Evolutionary conservation across 2,888 invertebrate genomes (phyloP).

Genomic region (Opisthograptis luteolata): DNA sequence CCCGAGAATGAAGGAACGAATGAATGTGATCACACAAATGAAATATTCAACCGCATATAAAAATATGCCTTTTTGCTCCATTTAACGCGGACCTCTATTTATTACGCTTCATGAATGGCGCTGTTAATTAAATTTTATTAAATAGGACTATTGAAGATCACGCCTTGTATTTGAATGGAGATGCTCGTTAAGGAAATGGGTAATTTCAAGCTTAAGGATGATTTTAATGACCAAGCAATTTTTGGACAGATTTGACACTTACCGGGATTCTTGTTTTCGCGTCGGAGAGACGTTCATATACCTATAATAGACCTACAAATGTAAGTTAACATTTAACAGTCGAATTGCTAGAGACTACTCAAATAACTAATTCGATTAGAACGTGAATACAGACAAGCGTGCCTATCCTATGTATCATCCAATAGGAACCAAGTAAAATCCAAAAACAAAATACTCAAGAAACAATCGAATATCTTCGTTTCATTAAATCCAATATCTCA

Average conservation of each 20-base stretch:
- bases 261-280: neutral
- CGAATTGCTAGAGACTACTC: neutral
- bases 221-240: conserved; percentile 13
- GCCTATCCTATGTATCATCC: too few species aligned
- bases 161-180: conserved; percentile 18
- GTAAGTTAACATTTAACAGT: too few species aligned
- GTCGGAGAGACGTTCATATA: neutral
- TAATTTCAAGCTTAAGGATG: conserved; percentile 17
- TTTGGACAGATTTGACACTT: too few species aligned
- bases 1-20: neutral
- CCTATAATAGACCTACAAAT: too few species aligned
- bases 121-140: conserved; percentile 58
- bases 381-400: too few species aligned
- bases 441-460: neutral
- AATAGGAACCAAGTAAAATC: too few species aligned
- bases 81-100: conserved; percentile 47
- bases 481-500: conserved; percentile 14
- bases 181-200: conserved; percentile 22
- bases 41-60: conserved; percentile 48
- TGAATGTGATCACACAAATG: neutral
- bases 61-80: conserved; percentile 54
- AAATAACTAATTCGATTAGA: too few species aligned
- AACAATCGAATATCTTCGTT: neutral
- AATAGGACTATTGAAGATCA: conserved; percentile 33
- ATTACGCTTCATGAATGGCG: conserved; percentile 41